Evolutionary conservation across 35 echinoderm and acorn worm species (phyloP), one percentile per base, ranked within the genome.

Genomic region (Apostichopus parvimensis): DNA sequence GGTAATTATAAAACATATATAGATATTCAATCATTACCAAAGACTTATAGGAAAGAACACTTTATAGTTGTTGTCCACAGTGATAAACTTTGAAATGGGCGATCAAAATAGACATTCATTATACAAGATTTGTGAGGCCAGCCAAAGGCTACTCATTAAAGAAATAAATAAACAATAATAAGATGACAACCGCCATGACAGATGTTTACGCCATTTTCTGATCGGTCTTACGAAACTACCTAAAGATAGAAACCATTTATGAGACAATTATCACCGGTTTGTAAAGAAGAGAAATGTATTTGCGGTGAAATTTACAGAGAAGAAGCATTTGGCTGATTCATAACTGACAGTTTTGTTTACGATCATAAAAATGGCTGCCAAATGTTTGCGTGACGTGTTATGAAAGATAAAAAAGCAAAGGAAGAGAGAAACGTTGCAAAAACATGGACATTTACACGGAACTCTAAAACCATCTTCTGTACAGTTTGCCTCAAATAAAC

Each of bases 1-100:
- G 93, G 97, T 99, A 92, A 91, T 87, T 23, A 91, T 71, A 14
- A 52, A n/a, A 54, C 20, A 57, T 9, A 34, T 45, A 82, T 82
- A 14, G 58, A 61, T 9, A 61, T 61, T 8, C 12, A 61, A 12
- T 61, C 58, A 61, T 61, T 61, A 61, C 34, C 34, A 45, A 45
- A 45, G 34, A 45, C 34, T 34, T 45, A 45, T 4, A 45, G 34
- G 34, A 45, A 4, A 45, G 34, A 45, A 45, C 34, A 45, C 34
- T 45, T 45, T 45, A 45, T 45, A 45, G 34, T 45, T 45, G 34
- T 45, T 45, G 34, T 45, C 34, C 34, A 45, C 34, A 45, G 34
- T 45, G 34, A 45, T 45, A 45, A 45, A 45, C 34, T 45, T 45
- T 45, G 34, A 45, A 45, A 61, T 61, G 58, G 7, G 58, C 12